A percentile compares a stretch with the other conserved stretches of the same genome.
phyloP scores from a whole-genome alignment of 1,140 invertebrate genomes.

The Lamellibrachia luymesi region DNA sequence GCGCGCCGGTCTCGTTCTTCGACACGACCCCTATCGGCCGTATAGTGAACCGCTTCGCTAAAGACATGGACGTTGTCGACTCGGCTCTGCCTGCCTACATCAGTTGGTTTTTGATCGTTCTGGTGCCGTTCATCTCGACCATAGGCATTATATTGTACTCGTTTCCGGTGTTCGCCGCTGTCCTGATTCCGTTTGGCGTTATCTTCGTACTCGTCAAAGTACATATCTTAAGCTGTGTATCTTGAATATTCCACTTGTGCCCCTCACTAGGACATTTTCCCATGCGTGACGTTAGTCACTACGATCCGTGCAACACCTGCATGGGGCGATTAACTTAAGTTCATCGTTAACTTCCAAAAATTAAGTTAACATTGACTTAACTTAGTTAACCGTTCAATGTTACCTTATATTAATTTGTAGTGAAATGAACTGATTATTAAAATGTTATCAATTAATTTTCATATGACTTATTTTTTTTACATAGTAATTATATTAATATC shows the following conservation, averaged over 20 bases:
- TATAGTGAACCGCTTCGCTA: slow-evolving; percentile 65
- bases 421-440: too few relatives aligned
- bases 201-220: slow-evolving; percentile 18
- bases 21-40: slow-evolving; percentile 66
- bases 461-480: too few relatives aligned
- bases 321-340: too few relatives aligned
- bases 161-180: slow-evolving; percentile 12
- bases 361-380: too few relatives aligned
- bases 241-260: background rate
- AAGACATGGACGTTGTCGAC: slow-evolving; percentile 62
- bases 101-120: background rate
- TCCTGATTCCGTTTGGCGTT: slow-evolving; percentile 18
- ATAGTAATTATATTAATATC: too few relatives aligned
- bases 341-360: too few relatives aligned
- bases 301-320: too few relatives aligned
- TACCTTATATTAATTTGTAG: too few relatives aligned
- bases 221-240: background rate
- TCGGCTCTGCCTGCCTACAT: slow-evolving; percentile 44
- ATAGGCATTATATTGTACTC: slow-evolving; percentile 16
- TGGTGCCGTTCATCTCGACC: slow-evolving; percentile 11
- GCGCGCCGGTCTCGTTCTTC: slow-evolving; percentile 64
- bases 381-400: too few relatives aligned
- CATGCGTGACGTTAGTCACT: background rate
- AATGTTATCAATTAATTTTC: too few relatives aligned
- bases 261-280: too few relatives aligned